phyloP scores from a whole-genome alignment of 2,113 vertebrate species.

The Hassar affinis region DNA sequence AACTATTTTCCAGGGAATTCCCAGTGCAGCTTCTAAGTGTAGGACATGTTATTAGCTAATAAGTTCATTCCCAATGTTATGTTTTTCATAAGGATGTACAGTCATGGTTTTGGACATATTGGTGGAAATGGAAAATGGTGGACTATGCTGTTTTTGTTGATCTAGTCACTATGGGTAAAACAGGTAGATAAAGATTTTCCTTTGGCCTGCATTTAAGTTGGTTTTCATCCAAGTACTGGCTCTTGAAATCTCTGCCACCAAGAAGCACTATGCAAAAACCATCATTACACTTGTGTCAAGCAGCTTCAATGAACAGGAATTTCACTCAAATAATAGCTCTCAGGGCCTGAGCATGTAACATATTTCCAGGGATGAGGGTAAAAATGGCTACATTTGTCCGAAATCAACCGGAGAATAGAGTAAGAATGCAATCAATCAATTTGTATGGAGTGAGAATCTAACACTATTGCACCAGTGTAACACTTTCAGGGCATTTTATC shows the following conservation, averaged over 20 bases:
- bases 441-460: not conserved
- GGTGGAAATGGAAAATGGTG: not conserved
- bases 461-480: not conserved
- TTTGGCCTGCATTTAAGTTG: not conserved
- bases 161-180: not conserved
- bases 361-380: not conserved
- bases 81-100: not conserved
- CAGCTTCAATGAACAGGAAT: not conserved
- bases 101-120: not conserved
- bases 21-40: too few species aligned
- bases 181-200: not conserved
- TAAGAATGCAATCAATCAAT: not conserved
- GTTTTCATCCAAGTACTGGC: not conserved
- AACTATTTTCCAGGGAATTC: not conserved
- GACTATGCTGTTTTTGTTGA: not conserved
- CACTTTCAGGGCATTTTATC: not conserved
- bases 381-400: not conserved
- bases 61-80: not conserved
- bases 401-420: not conserved
- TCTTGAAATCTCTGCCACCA: not conserved
- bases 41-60: not conserved
- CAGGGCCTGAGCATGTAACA: not conserved
- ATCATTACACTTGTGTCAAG: not conserved
- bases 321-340: not conserved
- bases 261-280: not conserved